Evolutionary conservation across 2,888 invertebrate genomes (phyloP), one percentile per base, ranked within the genome.

Genomic region (Phorcus lineatus): DNA sequence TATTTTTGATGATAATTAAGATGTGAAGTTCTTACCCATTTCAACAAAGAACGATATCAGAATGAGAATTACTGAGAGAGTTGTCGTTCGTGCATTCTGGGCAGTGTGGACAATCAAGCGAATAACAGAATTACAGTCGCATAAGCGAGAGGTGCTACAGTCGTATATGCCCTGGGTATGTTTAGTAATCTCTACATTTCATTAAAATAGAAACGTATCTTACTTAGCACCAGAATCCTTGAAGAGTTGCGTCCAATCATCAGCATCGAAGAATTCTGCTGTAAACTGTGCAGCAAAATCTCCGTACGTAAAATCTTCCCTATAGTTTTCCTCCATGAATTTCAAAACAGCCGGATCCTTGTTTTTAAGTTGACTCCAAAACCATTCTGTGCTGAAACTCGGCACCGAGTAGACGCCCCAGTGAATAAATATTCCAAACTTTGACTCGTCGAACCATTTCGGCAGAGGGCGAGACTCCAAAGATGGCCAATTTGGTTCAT

Each of bases 351-450:
- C 88, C 9, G 86, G 81, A 36, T 85, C 83, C 83, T 82, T 80
- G 7, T 84, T 86, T 66, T 95, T 94, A 97, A 97, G 98, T 88
- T 95, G 94, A 24, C 93, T 94, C 98, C 98, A 98, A 92, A 98
- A 98, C 98, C 98, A 98, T 94, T 98, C 98, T 7, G 86, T 83
- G 3, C 85, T 80, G 75, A 87, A 88, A 80, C 90, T 89, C 0
- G 93, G 93, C 7, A 94, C 94, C 24, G 93, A 92, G 85, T 90
- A 94, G 3, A 94, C 90, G 6, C 94, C 94, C 94, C 94, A 94
- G 86, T 94, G 94, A 67, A 93, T 91, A 85, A 94, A 94, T 36
- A 94, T 94, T 4, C 94, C 94, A 77, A 94, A 91, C 84, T 94
- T 94, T n/a, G 91, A 90, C 22, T 93, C 91, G 85, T 94, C 94